Base-by-base conservation (phyloP, 2,888 invertebrate species). In the Salticus scenicus region DNA sequence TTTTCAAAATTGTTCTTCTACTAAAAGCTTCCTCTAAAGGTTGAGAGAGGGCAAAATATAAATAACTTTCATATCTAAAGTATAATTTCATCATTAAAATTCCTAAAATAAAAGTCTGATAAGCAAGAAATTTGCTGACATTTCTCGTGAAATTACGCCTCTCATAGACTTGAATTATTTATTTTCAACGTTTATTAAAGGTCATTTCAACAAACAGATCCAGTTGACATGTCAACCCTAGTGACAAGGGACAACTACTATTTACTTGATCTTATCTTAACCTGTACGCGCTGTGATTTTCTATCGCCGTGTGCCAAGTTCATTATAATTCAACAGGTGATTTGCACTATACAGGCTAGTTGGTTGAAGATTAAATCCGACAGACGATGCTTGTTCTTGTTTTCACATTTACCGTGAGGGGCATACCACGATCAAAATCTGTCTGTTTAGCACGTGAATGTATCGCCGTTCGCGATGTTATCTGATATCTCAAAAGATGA, bases 201-300 rank as follows among this genome's bases (percentile, higher is more conserved):
- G 47, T 47, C 12, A 2, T n/a, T 2, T 47, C 12, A 17, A 47
- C 17, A 47, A 47, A 47, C 17, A 12, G 37, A 47, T 5, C 47
- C 8, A 17, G 20, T 57, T 5, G 24, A 57, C 57, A 7, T 57
- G 57, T 57, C 57, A 57, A 24, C 57, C 17, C 24, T 17, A 57
- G 57, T 57, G 57, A 57, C 57, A 57, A 12, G 24, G 57, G 57
- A 57, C 57, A 57, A 24, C 57, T 57, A 57, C 24, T 57, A 57
- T 24, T 57, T 57, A 57, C 57, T 2, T 5, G 57, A 57, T 57
- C 57, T 57, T 57, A 57, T 57, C 57, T 1, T 24, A 12, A 57
- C 57, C 57, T 57, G 57, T 24, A 57, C 24, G 20, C 57, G 24
- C 24, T 24, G 20, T 4, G 24, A 57, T 57, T 57, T 24, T 24